phyloP scores from a whole-genome alignment of 2,888 invertebrate species.

The Alloscopus bannaensis region DNA sequence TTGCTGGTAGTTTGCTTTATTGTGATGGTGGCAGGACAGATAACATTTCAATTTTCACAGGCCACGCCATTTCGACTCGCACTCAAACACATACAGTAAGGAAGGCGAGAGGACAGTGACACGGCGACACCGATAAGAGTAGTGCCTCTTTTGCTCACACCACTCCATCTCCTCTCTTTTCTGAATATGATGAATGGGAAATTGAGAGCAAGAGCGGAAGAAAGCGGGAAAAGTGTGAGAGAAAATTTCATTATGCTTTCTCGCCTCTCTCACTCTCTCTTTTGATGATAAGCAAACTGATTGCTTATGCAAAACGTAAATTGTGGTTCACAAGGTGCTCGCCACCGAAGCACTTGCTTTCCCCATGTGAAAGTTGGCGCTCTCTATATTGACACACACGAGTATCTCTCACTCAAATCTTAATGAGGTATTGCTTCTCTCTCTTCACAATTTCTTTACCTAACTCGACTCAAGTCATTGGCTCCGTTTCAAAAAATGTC shows the following conservation, averaged over 20 bases:
- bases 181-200: slow-evolving; percentile 14
- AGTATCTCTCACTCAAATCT: no score
- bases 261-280: no score
- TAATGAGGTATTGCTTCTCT: not conserved
- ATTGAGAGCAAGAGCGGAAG: not conserved
- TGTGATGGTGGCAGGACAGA: not conserved
- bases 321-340: slow-evolving; percentile 19
- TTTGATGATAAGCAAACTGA: no score
- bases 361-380: no score
- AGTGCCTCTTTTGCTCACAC: not conserved
- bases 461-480: no score
- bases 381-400: no score
- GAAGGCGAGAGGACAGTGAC: not conserved
- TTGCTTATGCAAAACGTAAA: slow-evolving; percentile 11
- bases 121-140: not conserved
- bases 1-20: no score
- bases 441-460: slow-evolving; percentile 1
- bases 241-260: no score
- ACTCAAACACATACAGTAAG: not conserved
- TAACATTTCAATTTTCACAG: slow-evolving; percentile 37
- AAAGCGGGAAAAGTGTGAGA: no score
- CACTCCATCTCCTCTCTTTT: not conserved
- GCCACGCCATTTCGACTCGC: no score
- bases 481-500: no score
- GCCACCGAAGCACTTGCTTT: no score